phyloP scores from a whole-genome alignment of 53 echinoderm and acorn worm genomes.

The Echinarachnius parma region DNA sequence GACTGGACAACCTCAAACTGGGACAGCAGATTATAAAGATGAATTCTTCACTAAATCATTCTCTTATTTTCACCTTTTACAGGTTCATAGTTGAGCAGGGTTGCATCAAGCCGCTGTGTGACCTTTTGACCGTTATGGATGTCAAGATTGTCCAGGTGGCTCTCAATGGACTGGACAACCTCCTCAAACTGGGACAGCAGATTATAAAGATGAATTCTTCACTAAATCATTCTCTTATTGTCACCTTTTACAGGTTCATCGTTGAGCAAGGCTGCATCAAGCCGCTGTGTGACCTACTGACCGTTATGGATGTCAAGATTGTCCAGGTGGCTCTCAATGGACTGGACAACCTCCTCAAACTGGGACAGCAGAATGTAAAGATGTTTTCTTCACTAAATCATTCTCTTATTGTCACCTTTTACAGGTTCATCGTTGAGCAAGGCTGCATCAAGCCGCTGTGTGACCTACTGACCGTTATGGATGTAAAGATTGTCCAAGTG shows the following conservation, averaged over 20 bases:
- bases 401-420: too few species aligned
- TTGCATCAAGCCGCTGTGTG: slow-evolving; percentile 90
- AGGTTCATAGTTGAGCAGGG: slow-evolving; percentile 91
- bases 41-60: too few species aligned
- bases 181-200: slow-evolving; percentile 83
- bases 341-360: slow-evolving; percentile 89
- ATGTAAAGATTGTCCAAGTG: slow-evolving; percentile 94
- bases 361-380: too few species aligned
- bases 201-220: too few species aligned
- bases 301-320: slow-evolving; percentile 97
- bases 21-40: too few species aligned
- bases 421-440: slow-evolving; percentile 88
- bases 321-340: slow-evolving; percentile 97
- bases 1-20: slow-evolving; percentile 90
- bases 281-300: slow-evolving; percentile 92
- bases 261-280: slow-evolving; percentile 81
- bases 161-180: slow-evolving; percentile 91
- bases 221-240: too few species aligned
- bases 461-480: slow-evolving; percentile 96
- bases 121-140: slow-evolving; percentile 96
- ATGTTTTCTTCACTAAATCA: too few species aligned
- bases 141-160: slow-evolving; percentile 97
- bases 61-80: too few species aligned
- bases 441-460: slow-evolving; percentile 88
- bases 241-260: slow-evolving; percentile 96